Base-by-base conservation (phyloP, 2,113 vertebrate species). In the Noturus placidus region DNA sequence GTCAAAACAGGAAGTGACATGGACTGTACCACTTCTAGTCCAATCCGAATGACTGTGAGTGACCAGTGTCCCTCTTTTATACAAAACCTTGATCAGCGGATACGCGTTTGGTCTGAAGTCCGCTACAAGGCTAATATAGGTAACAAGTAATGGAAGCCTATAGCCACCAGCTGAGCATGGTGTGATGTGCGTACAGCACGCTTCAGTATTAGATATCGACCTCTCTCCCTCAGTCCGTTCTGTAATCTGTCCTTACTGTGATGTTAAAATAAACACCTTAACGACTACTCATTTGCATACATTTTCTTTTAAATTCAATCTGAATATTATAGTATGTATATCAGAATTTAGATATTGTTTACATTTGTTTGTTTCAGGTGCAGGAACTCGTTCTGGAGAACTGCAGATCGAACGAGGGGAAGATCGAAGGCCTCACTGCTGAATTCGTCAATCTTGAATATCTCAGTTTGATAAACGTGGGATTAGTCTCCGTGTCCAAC, bases 381-480 rank as follows among this genome's bases (percentile, higher is more conserved):
- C 95, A 94, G 94, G 97, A 97, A 93, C 96, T 98, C 78, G 96
- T 97, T 90, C 95, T 98, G 74, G 97, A 98, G 92, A 97, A 97
- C 91, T 97, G 97, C 94, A 96, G 96, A 92, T 96, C 97, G 83
- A 92, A 93, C 89, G 95, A 97, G 93, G 97, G 97, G 89, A 97
- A 98, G 95, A 97, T 97, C 20, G 96, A 97, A 93, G 97, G 97
- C 78, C 94, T 98, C 91, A 97, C 97, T 86, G 95, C 94, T 88
- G 97, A 97, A 90, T 98, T 98, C 93, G 94, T 96, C 90, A 97
- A 97, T 92, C 94, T 98, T 93, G 96, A 97, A 93, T 97, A 97
- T 92, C 96, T 98, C 94, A 98, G 97, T 95, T 95, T 98, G 96
- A 97, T 98, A 96, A 97, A 96, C 90, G 97, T 98, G 76, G 93